phyloP scores from a whole-genome alignment of 2,888 invertebrate genomes.

The Stratiomys singularior region DNA sequence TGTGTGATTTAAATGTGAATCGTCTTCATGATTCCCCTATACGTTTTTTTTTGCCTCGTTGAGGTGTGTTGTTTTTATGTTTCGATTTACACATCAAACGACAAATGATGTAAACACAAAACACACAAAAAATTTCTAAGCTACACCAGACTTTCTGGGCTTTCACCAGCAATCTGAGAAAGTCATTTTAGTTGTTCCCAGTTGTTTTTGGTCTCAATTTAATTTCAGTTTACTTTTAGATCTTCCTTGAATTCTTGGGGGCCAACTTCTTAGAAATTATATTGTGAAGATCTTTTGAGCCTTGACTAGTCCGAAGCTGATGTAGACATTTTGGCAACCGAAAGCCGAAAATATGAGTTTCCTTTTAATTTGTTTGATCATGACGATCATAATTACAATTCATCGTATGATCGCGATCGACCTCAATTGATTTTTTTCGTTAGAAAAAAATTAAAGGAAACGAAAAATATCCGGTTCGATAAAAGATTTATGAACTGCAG shows the following conservation, averaged over 20 bases:
- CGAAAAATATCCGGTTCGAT: slow-evolving; percentile 32
- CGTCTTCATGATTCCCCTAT: slow-evolving; percentile 1
- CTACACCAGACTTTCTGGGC: slow-evolving; percentile 29
- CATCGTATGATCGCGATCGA: background rate
- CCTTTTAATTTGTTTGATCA: slow-evolving; percentile 39
- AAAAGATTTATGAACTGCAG: background rate
- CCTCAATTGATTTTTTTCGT: background rate
- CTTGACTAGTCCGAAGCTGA: background rate
- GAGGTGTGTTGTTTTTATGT: slow-evolving; percentile 19
- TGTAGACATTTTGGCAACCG: slow-evolving; percentile 44
- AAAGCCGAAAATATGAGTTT: background rate
- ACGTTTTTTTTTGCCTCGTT: background rate
- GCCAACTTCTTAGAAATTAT: slow-evolving; percentile 5
- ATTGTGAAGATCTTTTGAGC: background rate
- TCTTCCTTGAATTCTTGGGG: background rate
- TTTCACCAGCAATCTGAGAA: background rate
- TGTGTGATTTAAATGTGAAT: slow-evolving; percentile 13
- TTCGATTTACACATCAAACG: slow-evolving; percentile 45
- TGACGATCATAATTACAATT: background rate
- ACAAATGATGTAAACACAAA: slow-evolving; percentile 38
- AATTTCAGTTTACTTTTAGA: background rate
- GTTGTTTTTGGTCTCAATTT: background rate
- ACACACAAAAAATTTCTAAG: slow-evolving; percentile 37
- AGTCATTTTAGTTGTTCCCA: background rate
- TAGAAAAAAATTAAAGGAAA: background rate